Conservation (phyloP, 2,113 vertebrate species). For the Tachysurus fulvidraco region DNA sequence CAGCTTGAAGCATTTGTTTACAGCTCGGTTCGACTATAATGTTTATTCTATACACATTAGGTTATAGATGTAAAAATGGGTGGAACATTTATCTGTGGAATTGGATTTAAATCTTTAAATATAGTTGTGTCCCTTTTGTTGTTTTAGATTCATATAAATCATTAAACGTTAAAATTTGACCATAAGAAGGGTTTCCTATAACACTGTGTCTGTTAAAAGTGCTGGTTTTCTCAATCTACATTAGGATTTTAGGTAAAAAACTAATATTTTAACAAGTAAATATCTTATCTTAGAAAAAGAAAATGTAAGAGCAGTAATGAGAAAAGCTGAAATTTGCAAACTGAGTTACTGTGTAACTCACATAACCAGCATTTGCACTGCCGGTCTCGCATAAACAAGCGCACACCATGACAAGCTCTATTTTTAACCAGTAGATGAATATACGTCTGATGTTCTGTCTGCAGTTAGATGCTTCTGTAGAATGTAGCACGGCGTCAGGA, state of each 20-base stretch:
- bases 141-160: too few species aligned
- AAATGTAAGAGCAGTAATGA: not conserved
- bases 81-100: not conserved
- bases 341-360: not conserved
- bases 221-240: not conserved
- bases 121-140: not conserved
- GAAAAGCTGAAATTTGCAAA: not conserved
- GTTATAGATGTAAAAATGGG: not conserved
- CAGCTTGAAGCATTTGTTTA: not conserved
- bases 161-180: not conserved
- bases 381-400: not conserved
- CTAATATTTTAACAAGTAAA: not conserved
- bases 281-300: not conserved
- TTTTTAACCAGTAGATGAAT: slow-evolving; percentile 29
- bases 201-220: not conserved
- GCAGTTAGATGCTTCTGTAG: not conserved
- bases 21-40: not conserved
- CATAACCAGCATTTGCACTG: not conserved
- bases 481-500: not conserved
- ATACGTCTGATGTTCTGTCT: not conserved
- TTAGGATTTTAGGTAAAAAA: not conserved
- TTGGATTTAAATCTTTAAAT: not conserved
- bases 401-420: not conserved
- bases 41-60: too few species aligned
- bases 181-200: not conserved